These are phyloP conservation scores for Hydrotaea diabolus DNA, from an alignment of 2,888 invertebrate genomes.

Conservation along the genomic window DNA sequence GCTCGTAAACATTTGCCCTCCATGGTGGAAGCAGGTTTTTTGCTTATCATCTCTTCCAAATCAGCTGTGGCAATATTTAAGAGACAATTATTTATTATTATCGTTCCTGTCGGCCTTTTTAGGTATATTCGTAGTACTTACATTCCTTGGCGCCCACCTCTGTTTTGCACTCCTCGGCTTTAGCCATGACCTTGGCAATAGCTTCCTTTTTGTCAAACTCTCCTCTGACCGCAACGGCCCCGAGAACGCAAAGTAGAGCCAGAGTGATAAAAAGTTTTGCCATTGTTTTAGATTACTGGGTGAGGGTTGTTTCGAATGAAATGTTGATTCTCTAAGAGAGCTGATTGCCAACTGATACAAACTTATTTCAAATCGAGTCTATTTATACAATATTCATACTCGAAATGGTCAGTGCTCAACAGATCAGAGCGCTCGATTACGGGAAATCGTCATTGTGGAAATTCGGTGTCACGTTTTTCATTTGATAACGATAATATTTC, in stretches of 20 bases:
- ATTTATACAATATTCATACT: neutral
- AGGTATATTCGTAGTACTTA: conserved; percentile 44
- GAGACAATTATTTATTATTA: too few species aligned
- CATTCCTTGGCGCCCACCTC: conserved; percentile 74
- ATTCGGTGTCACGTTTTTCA: neutral
- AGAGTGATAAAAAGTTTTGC: conserved; percentile 48
- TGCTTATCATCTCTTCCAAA: conserved; percentile 68
- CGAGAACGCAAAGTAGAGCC: conserved; percentile 48
- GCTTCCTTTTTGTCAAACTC: conserved; percentile 70
- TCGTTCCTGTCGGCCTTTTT: too few species aligned
- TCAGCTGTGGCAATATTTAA: conserved; percentile 64
- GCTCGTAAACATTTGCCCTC: conserved; percentile 75
- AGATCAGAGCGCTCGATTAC: neutral
- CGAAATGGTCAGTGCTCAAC: neutral
- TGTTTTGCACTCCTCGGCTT: conserved; percentile 71
- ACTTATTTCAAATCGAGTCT: neutral
- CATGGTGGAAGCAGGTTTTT: conserved; percentile 68
- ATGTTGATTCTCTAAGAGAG: conserved; percentile 6
- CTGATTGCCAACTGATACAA: conserved; percentile 5
- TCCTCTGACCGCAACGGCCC: conserved; percentile 50
- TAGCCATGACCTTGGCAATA: conserved; percentile 68
- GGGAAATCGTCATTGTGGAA: neutral
- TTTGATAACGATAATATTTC: conserved; percentile 13
- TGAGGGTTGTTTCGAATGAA: neutral
- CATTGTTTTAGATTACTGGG: conserved; percentile 49